phyloP scores from a whole-genome alignment of 2,888 invertebrate species.

The Busseola fusca region DNA sequence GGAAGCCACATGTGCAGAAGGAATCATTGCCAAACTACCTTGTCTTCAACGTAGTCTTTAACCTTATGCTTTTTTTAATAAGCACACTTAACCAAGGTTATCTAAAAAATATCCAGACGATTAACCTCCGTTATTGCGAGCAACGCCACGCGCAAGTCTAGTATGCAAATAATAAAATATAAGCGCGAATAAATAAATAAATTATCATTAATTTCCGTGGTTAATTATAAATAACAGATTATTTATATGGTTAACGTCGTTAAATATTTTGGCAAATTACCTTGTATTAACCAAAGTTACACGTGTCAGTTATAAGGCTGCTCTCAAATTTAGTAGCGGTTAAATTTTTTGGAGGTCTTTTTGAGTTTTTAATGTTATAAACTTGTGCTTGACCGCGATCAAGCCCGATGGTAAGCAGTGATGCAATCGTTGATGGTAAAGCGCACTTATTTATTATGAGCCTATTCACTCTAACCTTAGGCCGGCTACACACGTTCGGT shows the following conservation, averaged over 20 bases:
- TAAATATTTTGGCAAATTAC: slow-evolving; percentile 40
- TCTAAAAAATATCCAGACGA: slow-evolving; percentile 4
- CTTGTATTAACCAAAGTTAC: slow-evolving; percentile 23
- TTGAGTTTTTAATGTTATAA: no score
- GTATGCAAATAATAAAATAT: slow-evolving; percentile 41
- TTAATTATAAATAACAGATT: slow-evolving; percentile 40
- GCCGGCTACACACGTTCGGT: no score
- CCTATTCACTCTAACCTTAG: no score
- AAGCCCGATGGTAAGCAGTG: no score
- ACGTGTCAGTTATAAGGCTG: slow-evolving; percentile 38
- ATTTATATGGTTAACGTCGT: slow-evolving; percentile 29
- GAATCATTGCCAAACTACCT: no score
- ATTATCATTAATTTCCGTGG: slow-evolving; percentile 46
- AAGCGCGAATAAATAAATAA: slow-evolving; percentile 45
- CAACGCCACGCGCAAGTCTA: slow-evolving; percentile 23
- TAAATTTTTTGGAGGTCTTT: not conserved
- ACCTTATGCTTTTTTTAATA: no score
- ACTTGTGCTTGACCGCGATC: no score
- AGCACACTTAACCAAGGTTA: slow-evolving; percentile 14
- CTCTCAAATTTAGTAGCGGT: not conserved
- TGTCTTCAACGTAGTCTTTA: no score
- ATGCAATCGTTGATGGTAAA: no score
- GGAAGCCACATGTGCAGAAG: no score
- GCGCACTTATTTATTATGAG: no score
- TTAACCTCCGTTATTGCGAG: slow-evolving; percentile 28